phyloP scores from a whole-genome alignment of 2,888 invertebrate genomes.

The Oxycera nigricornis region DNA sequence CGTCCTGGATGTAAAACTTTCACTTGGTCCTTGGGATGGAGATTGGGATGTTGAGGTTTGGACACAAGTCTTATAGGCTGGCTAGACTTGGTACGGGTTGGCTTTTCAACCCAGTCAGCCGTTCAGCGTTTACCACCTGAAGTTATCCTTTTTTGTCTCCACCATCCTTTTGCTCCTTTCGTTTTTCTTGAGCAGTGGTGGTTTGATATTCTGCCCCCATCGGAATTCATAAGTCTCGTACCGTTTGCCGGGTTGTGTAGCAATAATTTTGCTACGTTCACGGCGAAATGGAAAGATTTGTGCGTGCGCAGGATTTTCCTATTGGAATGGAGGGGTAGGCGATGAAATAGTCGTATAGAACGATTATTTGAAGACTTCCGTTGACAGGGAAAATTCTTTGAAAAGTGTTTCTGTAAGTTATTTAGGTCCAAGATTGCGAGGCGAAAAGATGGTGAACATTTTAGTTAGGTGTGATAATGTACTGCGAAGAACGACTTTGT shows the following conservation, averaged over 20 bases:
- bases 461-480: neutral
- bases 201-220: neutral
- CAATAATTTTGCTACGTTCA: neutral
- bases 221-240: neutral
- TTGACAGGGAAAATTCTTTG: slow-evolving; percentile 16
- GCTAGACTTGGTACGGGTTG: slow-evolving; percentile 14
- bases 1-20: slow-evolving; percentile 17
- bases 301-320: slow-evolving; percentile 21
- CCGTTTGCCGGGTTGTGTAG: neutral
- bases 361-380: neutral
- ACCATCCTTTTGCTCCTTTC: neutral
- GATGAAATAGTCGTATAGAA: neutral
- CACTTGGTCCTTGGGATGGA: slow-evolving; percentile 13
- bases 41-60: neutral
- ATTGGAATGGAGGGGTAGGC: slow-evolving; percentile 15
- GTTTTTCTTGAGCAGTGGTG: too few species aligned
- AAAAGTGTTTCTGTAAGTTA: neutral
- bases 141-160: neutral
- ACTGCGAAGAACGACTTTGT: neutral
- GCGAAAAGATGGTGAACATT: neutral
- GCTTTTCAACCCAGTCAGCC: neutral
- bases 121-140: slow-evolving; percentile 6
- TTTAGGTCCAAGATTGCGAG: neutral
- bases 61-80: slow-evolving; percentile 4
- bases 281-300: neutral